These are phyloP conservation scores for Corythaeola cristata DNA, from an alignment of 2,113 vertebrate genomes.

Conservation along the genomic window DNA sequence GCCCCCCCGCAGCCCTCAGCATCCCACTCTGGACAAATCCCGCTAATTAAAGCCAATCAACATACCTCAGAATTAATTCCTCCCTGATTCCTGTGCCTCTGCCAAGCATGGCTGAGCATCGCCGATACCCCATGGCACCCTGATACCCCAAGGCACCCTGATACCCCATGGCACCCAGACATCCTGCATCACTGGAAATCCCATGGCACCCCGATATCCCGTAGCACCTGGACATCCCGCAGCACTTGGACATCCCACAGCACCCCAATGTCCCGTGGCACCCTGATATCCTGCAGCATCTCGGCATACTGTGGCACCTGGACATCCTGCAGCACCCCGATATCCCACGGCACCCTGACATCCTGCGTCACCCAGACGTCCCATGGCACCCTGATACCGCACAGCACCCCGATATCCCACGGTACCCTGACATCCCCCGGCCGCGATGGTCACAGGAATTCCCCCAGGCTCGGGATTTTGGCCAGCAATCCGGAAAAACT, in stretches of 20 bases:
- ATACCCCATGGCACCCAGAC: background rate
- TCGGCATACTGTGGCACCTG: background rate
- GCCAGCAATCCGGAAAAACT: background rate
- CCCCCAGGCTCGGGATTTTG: background rate
- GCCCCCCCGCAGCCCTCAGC: background rate
- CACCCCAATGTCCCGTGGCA: background rate
- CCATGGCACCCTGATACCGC: accelerated
- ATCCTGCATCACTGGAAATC: background rate
- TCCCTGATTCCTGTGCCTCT: accelerated
- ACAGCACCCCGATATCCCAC: accelerated
- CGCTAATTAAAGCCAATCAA: background rate
- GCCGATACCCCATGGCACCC: background rate
- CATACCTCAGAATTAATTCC: background rate
- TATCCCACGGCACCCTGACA: background rate
- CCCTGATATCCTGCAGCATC: background rate
- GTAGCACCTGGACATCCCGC: background rate
- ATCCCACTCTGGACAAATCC: accelerated
- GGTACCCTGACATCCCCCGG: accelerated
- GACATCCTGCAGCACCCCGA: accelerated
- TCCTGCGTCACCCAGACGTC: background rate
- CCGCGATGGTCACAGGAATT: accelerated
- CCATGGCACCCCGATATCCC: accelerated
- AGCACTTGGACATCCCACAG: background rate
- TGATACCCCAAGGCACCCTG: background rate
- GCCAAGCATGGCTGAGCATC: accelerated